Evolutionary conservation across 2,888 invertebrate genomes (phyloP).

Genomic region (Argyresthia albistria): DNA sequence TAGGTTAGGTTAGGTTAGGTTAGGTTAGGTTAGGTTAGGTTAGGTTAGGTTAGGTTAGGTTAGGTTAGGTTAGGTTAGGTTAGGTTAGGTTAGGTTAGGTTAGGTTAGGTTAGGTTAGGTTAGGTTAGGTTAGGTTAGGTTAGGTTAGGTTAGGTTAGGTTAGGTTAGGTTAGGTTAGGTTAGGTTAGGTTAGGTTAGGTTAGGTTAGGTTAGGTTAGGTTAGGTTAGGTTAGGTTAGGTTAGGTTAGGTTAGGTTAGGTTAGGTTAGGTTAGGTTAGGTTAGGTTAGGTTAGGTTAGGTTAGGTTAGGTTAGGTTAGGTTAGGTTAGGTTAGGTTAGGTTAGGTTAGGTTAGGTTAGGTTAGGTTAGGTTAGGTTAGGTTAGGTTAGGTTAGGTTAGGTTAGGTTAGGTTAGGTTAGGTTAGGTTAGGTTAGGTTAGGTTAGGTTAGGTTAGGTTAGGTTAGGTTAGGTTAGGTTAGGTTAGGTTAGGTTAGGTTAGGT

Average conservation of each 20-base stretch:
- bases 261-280: conserved; percentile 10
- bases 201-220: too few relatives aligned
- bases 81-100: too few relatives aligned
- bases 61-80: too few relatives aligned
- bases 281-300: conserved; percentile 11
- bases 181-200: too few relatives aligned
- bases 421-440: conserved; percentile 13
- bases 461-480: conserved; percentile 10
- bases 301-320: conserved; percentile 10
- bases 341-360: conserved; percentile 9
- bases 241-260: conserved; percentile 9
- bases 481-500: conserved; percentile 10
- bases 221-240: conserved; percentile 6
- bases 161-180: too few relatives aligned
- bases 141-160: too few relatives aligned
- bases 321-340: conserved; percentile 10
- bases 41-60: too few relatives aligned
- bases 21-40: too few relatives aligned
- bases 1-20: too few relatives aligned
- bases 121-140: too few relatives aligned
- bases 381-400: conserved; percentile 12
- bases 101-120: too few relatives aligned
- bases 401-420: conserved; percentile 12
- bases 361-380: conserved; percentile 13
- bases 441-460: conserved; percentile 9